Evolutionary conservation across 2,113 vertebrate genomes (phyloP).

Genomic region (Mirounga angustirostris): DNA sequence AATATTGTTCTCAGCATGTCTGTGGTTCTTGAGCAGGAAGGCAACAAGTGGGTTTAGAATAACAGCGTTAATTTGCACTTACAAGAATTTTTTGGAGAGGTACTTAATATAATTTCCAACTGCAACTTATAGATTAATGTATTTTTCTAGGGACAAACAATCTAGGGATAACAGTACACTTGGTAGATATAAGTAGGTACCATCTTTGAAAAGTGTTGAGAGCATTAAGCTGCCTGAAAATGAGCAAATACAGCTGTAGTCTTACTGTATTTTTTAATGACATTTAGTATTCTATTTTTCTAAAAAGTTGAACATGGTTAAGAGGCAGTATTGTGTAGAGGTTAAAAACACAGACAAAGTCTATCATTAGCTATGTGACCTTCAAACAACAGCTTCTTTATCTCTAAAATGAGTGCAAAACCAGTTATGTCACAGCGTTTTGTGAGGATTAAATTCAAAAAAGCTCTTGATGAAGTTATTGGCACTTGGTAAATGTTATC

Average conservation of each 20-base stretch:
- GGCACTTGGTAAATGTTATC: not conserved
- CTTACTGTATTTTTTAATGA: not conserved
- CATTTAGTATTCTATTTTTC: constrained; percentile 6
- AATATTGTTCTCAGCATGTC: not conserved
- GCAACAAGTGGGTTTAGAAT: constrained; percentile 13
- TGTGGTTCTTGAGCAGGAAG: not conserved
- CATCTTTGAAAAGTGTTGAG: not conserved
- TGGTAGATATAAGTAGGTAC: not conserved
- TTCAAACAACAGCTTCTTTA: not conserved
- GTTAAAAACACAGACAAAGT: not conserved
- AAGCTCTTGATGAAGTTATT: not conserved
- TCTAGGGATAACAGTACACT: not conserved
- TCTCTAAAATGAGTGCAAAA: not conserved
- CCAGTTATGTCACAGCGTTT: not conserved
- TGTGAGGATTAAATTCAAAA: not conserved
- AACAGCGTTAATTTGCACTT: not conserved
- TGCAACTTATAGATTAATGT: not conserved
- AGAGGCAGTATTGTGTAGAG: not conserved
- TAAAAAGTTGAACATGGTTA: not conserved
- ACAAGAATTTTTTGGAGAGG: not conserved
- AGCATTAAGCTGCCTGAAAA: not conserved
- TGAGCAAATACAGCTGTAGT: not conserved
- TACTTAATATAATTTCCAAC: constrained; percentile 20
- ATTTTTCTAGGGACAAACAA: not conserved
- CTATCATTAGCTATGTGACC: not conserved